Base-by-base conservation (phyloP, 2,888 invertebrate species). In the Trichopoda pennipes region DNA sequence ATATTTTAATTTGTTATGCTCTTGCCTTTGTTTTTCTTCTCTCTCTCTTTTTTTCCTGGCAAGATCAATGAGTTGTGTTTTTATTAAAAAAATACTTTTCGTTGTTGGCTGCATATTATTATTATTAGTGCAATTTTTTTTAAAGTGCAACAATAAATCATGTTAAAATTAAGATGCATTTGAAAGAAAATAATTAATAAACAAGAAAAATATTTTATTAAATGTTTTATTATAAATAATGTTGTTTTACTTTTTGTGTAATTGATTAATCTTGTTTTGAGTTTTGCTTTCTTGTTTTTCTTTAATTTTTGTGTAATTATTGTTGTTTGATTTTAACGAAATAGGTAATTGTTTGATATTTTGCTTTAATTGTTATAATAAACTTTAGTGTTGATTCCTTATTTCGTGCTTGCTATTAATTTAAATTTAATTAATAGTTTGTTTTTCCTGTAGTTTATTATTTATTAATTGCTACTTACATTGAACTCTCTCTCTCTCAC, bases 1-100 rank as follows among this genome's bases (percentile, higher is more conserved):
- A 44, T 44, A n/a, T 7, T 12, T 64, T 16, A 35, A 16, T 23
- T 58, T 16, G 49, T 42, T 53, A 42, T 63, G 51, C 3, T 60
- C 17, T 61, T 51, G 17, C 28, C 32, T 49, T 60, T 68, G 38
- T 66, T 28, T 58, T 51, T 17, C 8, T 58, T 35, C 53, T 53
- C 9, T n/a, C 38, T 60, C 38, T 56, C 8, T 1, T 6, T 8
- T 6, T 28, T 28, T 28, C 49, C 60, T 58, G 19, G 19, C 28
- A 42, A 60, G 75, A 75, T 75, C 75, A 60, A 60, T 75, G 66
- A 49, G 23, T 74, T 66, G n/a, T 49, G 58, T 28, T 47, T 17
- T 69, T 19, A 12, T 42, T 53, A 8, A 17, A 42, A 42, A 7
- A 23, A 4, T 7, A 21, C 8, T 49, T 21, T 23, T 32, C 58